These are phyloP conservation scores for Furnarius figulus DNA, from an alignment of 2,113 vertebrate genomes.

Conservation along the genomic window DNA sequence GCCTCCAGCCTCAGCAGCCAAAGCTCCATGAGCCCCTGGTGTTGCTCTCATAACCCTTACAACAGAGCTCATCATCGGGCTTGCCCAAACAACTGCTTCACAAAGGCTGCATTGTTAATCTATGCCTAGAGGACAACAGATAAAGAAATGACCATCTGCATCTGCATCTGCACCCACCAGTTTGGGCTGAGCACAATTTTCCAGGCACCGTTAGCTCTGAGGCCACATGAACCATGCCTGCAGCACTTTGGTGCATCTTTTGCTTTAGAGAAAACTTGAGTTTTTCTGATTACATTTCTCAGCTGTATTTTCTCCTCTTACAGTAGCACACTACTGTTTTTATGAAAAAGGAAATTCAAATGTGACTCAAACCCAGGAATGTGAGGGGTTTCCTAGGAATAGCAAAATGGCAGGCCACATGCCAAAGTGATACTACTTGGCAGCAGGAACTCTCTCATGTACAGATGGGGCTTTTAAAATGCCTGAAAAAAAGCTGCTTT, in stretches of 20 bases:
- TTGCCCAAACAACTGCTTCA: neutral
- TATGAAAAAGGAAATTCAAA: neutral
- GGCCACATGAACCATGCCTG: neutral
- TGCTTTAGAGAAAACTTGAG: neutral
- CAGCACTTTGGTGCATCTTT: neutral
- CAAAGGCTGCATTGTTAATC: neutral
- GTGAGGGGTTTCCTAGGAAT: neutral
- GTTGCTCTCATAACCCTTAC: neutral
- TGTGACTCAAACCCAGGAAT: neutral
- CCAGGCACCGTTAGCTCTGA: neutral
- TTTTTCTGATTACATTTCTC: neutral
- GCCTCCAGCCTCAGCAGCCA: neutral
- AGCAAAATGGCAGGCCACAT: neutral
- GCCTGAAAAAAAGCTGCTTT: neutral
- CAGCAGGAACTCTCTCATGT: neutral
- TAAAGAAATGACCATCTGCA: neutral
- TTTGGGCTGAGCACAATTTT: neutral
- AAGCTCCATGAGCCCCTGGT: accelerated
- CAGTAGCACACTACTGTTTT: neutral
- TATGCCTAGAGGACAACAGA: neutral
- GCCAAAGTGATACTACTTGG: neutral
- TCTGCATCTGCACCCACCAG: neutral
- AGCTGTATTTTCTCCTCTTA: neutral
- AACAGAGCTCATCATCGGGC: neutral
- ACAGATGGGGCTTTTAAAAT: neutral